Conservation (phyloP, 92 coral and sea anemone genomes). For the Ricordea florida region DNA sequence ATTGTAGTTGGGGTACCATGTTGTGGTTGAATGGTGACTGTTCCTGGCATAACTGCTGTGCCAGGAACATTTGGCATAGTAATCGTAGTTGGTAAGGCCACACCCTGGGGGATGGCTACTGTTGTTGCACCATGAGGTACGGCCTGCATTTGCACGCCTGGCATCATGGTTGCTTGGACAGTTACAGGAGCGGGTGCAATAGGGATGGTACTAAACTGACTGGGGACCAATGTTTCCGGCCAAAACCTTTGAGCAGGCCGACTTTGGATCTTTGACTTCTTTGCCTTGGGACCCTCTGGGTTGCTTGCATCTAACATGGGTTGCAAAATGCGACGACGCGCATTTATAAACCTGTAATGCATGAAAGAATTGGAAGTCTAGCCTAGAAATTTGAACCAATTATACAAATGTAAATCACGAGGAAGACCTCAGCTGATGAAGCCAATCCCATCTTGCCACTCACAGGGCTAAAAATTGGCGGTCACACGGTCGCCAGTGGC, state of each 20-base stretch:
- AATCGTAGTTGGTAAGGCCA: constrained; percentile 67
- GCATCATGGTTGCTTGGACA: constrained; percentile 65
- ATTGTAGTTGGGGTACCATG: constrained; percentile 63
- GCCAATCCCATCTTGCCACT: no score
- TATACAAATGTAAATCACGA: no score
- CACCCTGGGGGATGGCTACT: constrained; percentile 71
- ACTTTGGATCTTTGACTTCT: constrained; percentile 91
- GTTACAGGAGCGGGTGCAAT: constrained; percentile 83
- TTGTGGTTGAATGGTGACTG: constrained; percentile 63
- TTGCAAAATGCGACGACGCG: constrained; percentile 95
- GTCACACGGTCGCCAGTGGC: no score
- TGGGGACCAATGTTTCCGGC: constrained; percentile 96
- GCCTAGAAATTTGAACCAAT: no score
- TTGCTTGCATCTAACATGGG: constrained; percentile 99
- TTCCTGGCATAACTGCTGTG: constrained; percentile 63
- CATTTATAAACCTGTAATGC: constrained; percentile 98
- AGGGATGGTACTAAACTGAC: constrained; percentile 73
- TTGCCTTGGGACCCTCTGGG: constrained; percentile 92
- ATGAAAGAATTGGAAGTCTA: no score
- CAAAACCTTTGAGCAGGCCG: constrained; percentile 97
- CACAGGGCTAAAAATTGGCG: no score
- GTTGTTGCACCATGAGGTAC: constrained; percentile 65
- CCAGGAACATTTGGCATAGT: constrained; percentile 62
- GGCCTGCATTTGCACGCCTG: constrained; percentile 77
- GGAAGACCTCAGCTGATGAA: no score